Conservation (phyloP, 2,113 vertebrate genomes). For the Ciconia maguari region DNA sequence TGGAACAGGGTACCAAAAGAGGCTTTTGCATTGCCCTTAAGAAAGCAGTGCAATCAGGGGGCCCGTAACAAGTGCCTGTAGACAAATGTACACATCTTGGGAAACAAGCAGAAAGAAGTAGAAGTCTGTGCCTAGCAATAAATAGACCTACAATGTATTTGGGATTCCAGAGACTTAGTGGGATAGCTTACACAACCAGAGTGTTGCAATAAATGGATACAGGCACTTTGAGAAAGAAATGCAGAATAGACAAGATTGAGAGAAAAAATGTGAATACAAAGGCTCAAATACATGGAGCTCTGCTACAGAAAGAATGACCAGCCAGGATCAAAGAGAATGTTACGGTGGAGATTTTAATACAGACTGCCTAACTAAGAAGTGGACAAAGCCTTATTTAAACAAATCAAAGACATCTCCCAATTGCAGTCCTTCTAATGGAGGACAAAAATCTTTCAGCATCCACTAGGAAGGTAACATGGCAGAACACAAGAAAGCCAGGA, state of each 20-base stretch:
- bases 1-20: background rate
- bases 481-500: background rate
- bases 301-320: background rate
- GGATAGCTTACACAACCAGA: background rate
- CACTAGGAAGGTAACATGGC: background rate
- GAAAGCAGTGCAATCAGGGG: background rate
- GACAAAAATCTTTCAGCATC: background rate
- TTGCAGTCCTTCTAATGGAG: background rate
- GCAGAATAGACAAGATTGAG: background rate
- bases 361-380: background rate
- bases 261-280: background rate
- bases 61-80: background rate
- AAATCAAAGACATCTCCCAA: background rate
- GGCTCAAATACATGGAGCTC: background rate
- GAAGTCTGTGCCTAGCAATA: background rate
- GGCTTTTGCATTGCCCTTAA: background rate
- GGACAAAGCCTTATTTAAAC: background rate
- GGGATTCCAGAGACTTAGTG: background rate
- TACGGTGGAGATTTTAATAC: background rate
- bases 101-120: background rate
- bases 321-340: background rate
- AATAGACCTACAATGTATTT: background rate
- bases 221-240: background rate
- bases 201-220: background rate
- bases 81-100: background rate